phyloP scores from a whole-genome alignment of 2,888 invertebrate genomes.

The Diarsia dahlii region DNA sequence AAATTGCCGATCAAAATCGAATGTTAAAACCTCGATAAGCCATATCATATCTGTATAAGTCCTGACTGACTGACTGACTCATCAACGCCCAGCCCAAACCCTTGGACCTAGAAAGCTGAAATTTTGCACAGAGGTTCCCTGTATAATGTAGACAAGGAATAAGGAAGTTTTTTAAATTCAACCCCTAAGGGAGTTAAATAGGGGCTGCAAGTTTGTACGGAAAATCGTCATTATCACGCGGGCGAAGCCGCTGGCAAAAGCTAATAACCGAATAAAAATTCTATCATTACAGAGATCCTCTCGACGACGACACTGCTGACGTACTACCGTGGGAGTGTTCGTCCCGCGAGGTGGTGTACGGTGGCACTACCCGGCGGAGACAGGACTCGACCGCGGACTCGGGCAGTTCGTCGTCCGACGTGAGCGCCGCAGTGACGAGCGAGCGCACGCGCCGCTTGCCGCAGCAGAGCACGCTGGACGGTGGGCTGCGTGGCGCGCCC shows the following conservation, averaged over 20 bases:
- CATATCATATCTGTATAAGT: too few species aligned
- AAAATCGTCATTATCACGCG: too few species aligned
- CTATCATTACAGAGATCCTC: conserved; percentile 78
- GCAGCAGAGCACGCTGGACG: conserved; percentile 93
- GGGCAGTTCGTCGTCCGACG: conserved; percentile 94
- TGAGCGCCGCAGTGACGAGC: conserved; percentile 91
- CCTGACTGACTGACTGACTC: too few species aligned
- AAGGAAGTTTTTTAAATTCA: too few species aligned
- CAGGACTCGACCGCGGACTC: conserved; percentile 93
- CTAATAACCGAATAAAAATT: neutral
- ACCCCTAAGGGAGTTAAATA: too few species aligned
- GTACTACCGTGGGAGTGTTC: conserved; percentile 83
- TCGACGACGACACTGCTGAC: conserved; percentile 83
- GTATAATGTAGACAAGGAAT: too few species aligned
- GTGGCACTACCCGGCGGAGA: conserved; percentile 82
- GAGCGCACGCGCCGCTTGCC: conserved; percentile 92
- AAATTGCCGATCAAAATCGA: conserved; percentile 6
- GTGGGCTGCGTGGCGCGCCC: conserved; percentile 89
- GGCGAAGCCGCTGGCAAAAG: too few species aligned
- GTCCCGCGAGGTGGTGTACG: conserved; percentile 79
- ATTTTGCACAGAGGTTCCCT: too few species aligned
- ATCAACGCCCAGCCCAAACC: too few species aligned
- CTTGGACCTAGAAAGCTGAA: too few species aligned
- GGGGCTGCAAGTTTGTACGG: too few species aligned
- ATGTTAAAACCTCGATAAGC: neutral